Base-by-base conservation (phyloP, 2,888 invertebrate genomes). In the Micropterix aruncella region DNA sequence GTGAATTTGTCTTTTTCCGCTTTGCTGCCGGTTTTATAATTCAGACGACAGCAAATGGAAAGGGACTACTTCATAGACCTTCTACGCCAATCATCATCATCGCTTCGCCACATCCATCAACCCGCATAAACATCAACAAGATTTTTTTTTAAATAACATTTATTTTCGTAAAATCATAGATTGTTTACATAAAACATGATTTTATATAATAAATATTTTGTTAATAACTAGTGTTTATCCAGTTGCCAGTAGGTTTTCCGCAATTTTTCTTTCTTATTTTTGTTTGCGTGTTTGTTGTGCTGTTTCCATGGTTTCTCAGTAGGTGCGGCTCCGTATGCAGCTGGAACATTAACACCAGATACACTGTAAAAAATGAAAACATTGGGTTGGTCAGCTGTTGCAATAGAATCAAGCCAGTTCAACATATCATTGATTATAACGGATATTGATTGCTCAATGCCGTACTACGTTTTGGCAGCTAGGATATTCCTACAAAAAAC, bases 191-290 rank as follows among this genome's bases (percentile, higher is more conserved):
- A 27, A 27, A 27, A 27, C 7, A 27, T 27, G 7, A 27, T 27
- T 27, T 12, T 27, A 9, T 27, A 27, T 27, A 27, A 9, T 7
- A 27, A 27, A 12, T 27, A 27, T 27, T n/a, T n/a, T n/a, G n/a
- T n/a, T n/a, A n/a, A n/a, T n/a, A n/a, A 45, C 66, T 57, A 85
- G 61, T 86, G 85, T 60, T 85, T 76, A 63, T 95, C 94, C 44
- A 92, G 73, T 66, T 93, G 81, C 37, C 79, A 73, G 63, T 89
- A 93, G 27, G 89, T 77, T 57, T 86, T 74, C 55, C 95, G 73
- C n/a, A 91, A 64, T 61, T 97, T 97, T 60, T 95, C 93, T 47
- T 83, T 82, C 60, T 92, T 94, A 52, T 90, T 89, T 57, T 84
- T 83, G 60, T 95, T 94, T 19, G 80, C 79, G 60, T 91, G 89